Base-by-base conservation (phyloP, 2,888 invertebrate genomes). In the Oscheius sp. region DNA sequence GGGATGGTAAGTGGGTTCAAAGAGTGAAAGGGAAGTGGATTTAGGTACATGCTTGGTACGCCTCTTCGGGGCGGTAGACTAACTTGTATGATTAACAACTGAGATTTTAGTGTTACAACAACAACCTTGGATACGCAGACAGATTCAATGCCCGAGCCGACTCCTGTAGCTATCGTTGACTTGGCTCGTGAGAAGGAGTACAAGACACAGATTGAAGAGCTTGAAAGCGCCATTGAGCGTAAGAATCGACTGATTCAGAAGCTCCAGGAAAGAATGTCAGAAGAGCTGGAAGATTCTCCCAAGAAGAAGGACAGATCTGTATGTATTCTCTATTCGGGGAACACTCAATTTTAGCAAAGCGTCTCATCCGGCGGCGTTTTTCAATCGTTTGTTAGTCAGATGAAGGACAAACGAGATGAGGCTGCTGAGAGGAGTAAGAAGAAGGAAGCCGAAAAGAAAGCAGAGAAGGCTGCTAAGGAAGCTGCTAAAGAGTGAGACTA, bases 331-430 rank as follows among this genome's bases (percentile, higher is more conserved):
- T 29, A 58, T 47, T 72, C 3, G 32, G 1, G 2, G 2, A 10
- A 35, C n/a, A 57, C 4, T 70, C 35, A 5, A 35, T 9, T 73
- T 48, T 72, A 78, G 66, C 76, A 81, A 77, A 81, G 81, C 55
- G 73, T 81, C 48, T 78, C 79, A n/a, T 76, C 76, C 4, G 79
- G 79, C 47, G 80, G 80, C 35, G 81, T 79, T 32, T 81, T 86
- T 71, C 85, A 85, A 74, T 82, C 76, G 62, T 79, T 86, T 21
- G 82, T 86, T 29, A 80, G 81, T 47, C 82, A 82, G 75, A 80
- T 82, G 82, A 76, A 80, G 65, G 79, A 79, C 59, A 77, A 82
- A 73, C 59, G 79, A 37, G 77, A 83, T 29, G 80, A 79, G 37
- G 79, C 81, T 2, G 80, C 77, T 60, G 81, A 83, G 63, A 74